Evolutionary conservation across 1,140 invertebrate genomes (phyloP), one percentile per base, ranked within the genome.

Genomic region (Euura lappo): DNA sequence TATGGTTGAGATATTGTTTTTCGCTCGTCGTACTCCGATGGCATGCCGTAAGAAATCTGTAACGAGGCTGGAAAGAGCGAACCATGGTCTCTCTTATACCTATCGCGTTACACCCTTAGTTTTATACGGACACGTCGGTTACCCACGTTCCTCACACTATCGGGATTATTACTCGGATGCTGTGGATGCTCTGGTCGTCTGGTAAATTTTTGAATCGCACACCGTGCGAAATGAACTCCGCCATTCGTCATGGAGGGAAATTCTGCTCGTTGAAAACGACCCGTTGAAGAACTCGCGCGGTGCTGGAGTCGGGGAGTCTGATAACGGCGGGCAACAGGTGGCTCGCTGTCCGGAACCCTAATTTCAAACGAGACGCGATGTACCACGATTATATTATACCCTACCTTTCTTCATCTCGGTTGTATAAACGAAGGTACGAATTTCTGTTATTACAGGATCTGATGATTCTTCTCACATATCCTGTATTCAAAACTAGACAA

Each of bases 91-190:
- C 51, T n/a, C 13, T 60, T n/a, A 28, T 28, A n/a, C 10, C 51
- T 60, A 60, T 60, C 51, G 51, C 51, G 51, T 60, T 60, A 60
- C 51, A 60, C 51, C 51, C 51, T 60, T n/a, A 28, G 4, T 60
- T 60, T 60, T n/a, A 60, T 8, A 60, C 51, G 2, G 51, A 60
- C 51, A n/a, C 51, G 8, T 60, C 28, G 28, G 28, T 28, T 28
- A 28, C 28, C 28, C 28, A 28, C 28, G 28, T 28, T 28, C 28
- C 28, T 28, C 28, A 28, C 28, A 28, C 28, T 28, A 28, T 28
- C 28, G 28, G 28, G 28, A 28, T 28, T 28, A 28, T 28, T 28
- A 28, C 28, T 28, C 28, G 28, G 28, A 28, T 28, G 28, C 28
- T 28, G 28, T 28, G 28, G 28, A 28, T 28, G 28, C 28, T 28